Evolutionary conservation across 2,888 invertebrate species (phyloP).

Genomic region (Tanypteryx hageni): DNA sequence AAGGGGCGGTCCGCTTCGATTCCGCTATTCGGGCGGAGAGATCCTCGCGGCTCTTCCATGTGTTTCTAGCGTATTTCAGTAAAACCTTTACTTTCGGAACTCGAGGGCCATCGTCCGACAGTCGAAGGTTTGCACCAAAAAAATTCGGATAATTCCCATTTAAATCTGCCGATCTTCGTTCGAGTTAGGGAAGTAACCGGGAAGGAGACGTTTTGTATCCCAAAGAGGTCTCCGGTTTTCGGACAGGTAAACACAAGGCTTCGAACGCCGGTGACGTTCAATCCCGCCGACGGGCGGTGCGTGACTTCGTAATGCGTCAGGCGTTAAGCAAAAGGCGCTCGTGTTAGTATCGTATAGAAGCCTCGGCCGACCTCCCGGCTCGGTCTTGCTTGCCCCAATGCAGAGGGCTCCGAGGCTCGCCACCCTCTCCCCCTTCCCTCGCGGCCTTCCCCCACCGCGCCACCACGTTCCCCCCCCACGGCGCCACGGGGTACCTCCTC

Average conservation of each 20-base stretch:
- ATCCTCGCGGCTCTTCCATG: slow-evolving; percentile 26
- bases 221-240: neutral
- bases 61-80: neutral
- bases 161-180: neutral
- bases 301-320: neutral
- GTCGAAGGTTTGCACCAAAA: neutral
- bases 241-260: too few relatives aligned
- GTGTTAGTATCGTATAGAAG: slow-evolving; percentile 30
- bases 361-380: slow-evolving; percentile 54
- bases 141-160: neutral
- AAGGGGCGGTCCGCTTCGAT: neutral
- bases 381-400: slow-evolving; percentile 62
- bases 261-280: neutral
- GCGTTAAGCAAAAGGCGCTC: slow-evolving; percentile 41
- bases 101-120: neutral
- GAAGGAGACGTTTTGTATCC: neutral
- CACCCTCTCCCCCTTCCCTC: slow-evolving; percentile 48
- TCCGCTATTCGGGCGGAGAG: neutral
- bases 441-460: neutral
- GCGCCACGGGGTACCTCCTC: neutral
- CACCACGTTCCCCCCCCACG: neutral
- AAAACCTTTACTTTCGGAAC: neutral
- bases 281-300: neutral
- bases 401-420: slow-evolving; percentile 37
- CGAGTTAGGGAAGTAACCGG: too few relatives aligned